A percentile compares a stretch with the other conserved stretches of the same genome.
Evolutionary conservation across 2,797 vertebrate genomes (phyloP).

Genomic region (Rhabdophis nuchalis): DNA sequence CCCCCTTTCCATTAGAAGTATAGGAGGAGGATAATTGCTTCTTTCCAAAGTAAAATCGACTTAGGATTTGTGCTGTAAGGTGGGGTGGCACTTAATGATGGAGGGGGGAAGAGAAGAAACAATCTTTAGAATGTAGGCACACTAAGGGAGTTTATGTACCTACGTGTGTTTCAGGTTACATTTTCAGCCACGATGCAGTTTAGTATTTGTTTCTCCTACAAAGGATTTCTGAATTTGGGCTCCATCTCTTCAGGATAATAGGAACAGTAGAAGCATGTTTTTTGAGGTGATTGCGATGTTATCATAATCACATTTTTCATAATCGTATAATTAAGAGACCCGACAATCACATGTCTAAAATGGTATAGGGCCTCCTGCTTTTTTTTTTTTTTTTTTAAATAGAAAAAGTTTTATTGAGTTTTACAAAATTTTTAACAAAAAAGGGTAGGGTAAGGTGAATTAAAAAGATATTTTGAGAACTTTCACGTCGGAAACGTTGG

Average conservation of each 20-base stretch:
- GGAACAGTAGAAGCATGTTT: background rate
- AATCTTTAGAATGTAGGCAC: slow-evolving; percentile 20
- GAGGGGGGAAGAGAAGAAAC: too few species aligned
- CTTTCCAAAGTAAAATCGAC: background rate
- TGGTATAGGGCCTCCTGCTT: too few species aligned
- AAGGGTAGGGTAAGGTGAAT: too few species aligned
- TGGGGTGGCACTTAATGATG: background rate
- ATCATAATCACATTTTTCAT: too few species aligned
- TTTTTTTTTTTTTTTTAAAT: too few species aligned
- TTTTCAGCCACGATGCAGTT: slow-evolving; percentile 15
- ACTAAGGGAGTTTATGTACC: slow-evolving; percentile 9
- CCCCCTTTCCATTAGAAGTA: background rate
- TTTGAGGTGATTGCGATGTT: slow-evolving; percentile 17
- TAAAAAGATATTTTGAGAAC: too few species aligned
- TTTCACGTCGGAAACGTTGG: too few species aligned
- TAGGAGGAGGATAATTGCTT: background rate
- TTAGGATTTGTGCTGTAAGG: too few species aligned
- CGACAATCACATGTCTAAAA: too few species aligned
- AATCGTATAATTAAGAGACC: too few species aligned
- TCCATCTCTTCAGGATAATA: rapidly evolving
- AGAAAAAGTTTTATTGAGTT: too few species aligned
- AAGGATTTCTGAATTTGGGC: background rate
- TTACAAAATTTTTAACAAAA: too few species aligned
- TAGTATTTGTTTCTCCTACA: background rate
- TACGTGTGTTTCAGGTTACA: slow-evolving; percentile 47